Base-by-base conservation (phyloP, 1,140 invertebrate species). In the Elymnias hypermnestra region DNA sequence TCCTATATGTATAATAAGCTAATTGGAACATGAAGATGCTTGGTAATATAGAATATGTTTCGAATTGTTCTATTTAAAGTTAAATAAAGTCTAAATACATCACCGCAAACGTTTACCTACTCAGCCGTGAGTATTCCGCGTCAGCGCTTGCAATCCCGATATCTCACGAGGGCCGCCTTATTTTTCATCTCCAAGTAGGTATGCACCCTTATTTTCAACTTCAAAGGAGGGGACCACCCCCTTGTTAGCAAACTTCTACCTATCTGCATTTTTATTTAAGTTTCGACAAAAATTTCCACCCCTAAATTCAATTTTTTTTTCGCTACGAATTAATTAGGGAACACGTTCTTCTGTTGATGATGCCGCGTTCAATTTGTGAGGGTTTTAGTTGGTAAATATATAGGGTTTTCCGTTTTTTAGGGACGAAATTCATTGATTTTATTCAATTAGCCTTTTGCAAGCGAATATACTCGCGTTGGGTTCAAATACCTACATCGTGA, bases 241-340 rank as follows among this genome's bases (percentile, higher is more conserved):
- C 73, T 73, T 69, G 73, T 77, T 77, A 78, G 68, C 65, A 72
- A 77, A 79, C 69, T 77, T 78, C 64, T 67, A 79, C 74, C 76
- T 75, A 83, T 81, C 79, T 77, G 72, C 70, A 81, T 83, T 81
- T 83, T 81, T 83, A 78, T 81, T 81, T 81, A 83, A 83, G 74
- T 81, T 83, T 78, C 68, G 67, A 59, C 65, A 69, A 73, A 77
- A 73, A 61, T 63, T 72, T 70, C 57, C 66, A 66, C 70, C 79
- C 74, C 64, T 63, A 63, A 67, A 81, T 78, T 81, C 63, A 78
- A 78, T 74, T 77, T 81, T 72, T 51, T 83, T 72, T 51, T 71
- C 64, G 57, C 54, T 63, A 55, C 53, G 59, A 78, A 83, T 83
- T 83, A 78, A 83, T 81, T 79, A 77, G 68, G 26, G 57, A 65